Percentiles rank a stretch among this genome's conserved stretches.
These are phyloP conservation scores for Ceramica pisi DNA, from an alignment of 2,888 invertebrate species.

Conservation along the genomic window DNA sequence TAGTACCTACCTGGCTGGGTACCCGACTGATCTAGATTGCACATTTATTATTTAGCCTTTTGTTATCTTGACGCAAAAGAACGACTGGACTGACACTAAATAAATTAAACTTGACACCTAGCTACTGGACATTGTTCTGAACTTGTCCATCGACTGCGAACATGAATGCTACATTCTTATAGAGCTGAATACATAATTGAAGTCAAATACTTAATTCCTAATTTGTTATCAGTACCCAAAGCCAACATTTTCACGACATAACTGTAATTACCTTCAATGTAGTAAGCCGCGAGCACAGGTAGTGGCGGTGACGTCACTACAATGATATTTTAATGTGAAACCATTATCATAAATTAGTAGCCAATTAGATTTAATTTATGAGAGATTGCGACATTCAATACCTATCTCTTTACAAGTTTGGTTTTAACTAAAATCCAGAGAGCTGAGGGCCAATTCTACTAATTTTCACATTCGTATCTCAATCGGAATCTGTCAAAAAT, in stretches of 20 bases:
- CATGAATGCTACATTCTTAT: conserved; percentile 51
- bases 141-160: conserved; percentile 48
- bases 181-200: conserved; percentile 40
- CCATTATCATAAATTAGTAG: conserved; percentile 86
- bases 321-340: conserved; percentile 83
- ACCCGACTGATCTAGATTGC: conserved; percentile 74
- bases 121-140: conserved; percentile 64
- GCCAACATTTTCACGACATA: conserved; percentile 59
- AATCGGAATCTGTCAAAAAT: too few relatives aligned
- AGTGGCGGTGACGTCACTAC: conserved; percentile 77
- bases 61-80: conserved; percentile 75
- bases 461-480: too few relatives aligned
- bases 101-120: conserved; percentile 67
- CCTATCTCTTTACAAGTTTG: conserved; percentile 68
- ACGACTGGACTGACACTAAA: conserved; percentile 65
- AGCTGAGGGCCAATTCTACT: too few relatives aligned
- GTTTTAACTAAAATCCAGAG: conserved; percentile 63
- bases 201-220: conserved; percentile 52
- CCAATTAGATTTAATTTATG: conserved; percentile 83
- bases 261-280: conserved; percentile 58
- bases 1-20: conserved; percentile 44
- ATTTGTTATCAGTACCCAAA: conserved; percentile 48
- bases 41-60: conserved; percentile 79
- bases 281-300: conserved; percentile 52
- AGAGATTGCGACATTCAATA: conserved; percentile 77